Conservation (phyloP, 1,140 invertebrate genomes). For the Rhagoletis zephyria region DNA sequence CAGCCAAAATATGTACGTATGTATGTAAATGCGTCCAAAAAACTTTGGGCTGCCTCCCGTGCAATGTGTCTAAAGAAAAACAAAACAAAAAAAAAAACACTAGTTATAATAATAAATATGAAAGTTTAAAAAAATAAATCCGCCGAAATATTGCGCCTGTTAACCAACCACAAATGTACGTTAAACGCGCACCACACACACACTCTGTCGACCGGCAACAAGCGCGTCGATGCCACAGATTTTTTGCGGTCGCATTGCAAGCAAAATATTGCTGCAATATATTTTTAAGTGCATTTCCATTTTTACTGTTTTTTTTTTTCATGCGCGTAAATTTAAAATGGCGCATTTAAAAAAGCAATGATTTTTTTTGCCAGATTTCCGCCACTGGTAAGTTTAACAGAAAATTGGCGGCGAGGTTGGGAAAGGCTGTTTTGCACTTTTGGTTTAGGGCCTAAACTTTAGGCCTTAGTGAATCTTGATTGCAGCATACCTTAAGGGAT, state of each 20-base stretch:
- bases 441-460: too few species aligned
- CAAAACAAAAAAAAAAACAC: slow-evolving; percentile 3
- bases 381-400: background rate
- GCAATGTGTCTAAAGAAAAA: too few species aligned
- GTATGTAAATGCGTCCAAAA: background rate
- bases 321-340: background rate
- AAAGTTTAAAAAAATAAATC: slow-evolving; percentile 3
- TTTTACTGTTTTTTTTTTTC: background rate
- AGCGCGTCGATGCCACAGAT: background rate
- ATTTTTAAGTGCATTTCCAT: background rate
- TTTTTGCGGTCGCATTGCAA: slow-evolving; percentile 30
- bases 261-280: slow-evolving; percentile 14
- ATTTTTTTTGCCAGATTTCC: background rate
- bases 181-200: background rate
- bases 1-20: background rate
- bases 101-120: slow-evolving; percentile 35
- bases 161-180: slow-evolving; percentile 49
- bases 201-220: slow-evolving; percentile 11
- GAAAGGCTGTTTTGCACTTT: background rate
- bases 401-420: background rate
- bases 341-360: background rate
- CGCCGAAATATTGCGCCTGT: slow-evolving; percentile 12
- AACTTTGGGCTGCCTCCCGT: too few species aligned
- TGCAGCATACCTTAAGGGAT: too few species aligned
- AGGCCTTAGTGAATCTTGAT: too few species aligned